These are phyloP conservation scores for Microdon myrmicae DNA, from an alignment of 2,888 invertebrate genomes.

Conservation along the genomic window DNA sequence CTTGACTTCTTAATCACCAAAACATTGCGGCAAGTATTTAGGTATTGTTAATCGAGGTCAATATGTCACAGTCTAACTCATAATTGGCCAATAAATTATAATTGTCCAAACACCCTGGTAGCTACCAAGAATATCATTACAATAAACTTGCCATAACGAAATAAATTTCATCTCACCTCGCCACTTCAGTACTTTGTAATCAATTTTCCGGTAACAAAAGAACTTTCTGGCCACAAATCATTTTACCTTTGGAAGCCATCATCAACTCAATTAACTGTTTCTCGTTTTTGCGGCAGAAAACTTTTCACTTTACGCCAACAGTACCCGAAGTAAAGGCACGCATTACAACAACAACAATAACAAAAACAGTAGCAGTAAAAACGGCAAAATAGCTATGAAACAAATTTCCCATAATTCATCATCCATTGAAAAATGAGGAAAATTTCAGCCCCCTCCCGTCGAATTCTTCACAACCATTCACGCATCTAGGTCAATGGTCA, in stretches of 20 bases:
- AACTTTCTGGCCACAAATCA: slow-evolving; percentile 42
- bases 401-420: slow-evolving; percentile 44
- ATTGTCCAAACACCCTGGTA: slow-evolving; percentile 8
- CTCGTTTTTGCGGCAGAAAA: slow-evolving; percentile 37
- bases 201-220: slow-evolving; percentile 17
- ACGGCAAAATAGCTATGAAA: no score
- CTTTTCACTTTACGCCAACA: slow-evolving; percentile 26
- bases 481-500: slow-evolving; percentile 18
- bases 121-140: not conserved
- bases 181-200: slow-evolving; percentile 9
- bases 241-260: slow-evolving; percentile 31
- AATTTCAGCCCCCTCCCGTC: slow-evolving; percentile 13
- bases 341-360: not conserved
- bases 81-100: slow-evolving; percentile 24
- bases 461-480: not conserved
- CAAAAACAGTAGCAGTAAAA: slow-evolving; percentile 17
- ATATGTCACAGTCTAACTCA: not conserved
- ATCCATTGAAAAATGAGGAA: slow-evolving; percentile 42
- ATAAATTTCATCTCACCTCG: not conserved
- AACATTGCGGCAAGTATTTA: no score
- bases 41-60: no score
- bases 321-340: not conserved
- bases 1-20: no score
- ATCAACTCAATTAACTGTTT: slow-evolving; percentile 48
- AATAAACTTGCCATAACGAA: not conserved